phyloP scores from a whole-genome alignment of 2,113 vertebrate genomes.

The Phylloscopus trochiloides region DNA sequence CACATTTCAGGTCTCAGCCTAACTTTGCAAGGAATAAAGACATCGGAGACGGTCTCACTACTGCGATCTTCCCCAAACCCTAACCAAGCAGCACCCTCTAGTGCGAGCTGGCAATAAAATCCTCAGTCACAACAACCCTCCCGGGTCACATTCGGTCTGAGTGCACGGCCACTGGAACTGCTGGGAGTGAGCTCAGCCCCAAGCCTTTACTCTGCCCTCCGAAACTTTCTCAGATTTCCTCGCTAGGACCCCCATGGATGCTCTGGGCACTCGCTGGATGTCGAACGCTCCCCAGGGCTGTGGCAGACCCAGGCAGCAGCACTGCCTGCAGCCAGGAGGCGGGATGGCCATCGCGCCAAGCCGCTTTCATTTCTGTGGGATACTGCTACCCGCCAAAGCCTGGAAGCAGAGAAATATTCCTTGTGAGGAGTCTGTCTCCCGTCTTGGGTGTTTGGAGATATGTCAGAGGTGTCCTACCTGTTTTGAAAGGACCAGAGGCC shows the following conservation, averaged over 20 bases:
- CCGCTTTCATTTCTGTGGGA: background rate
- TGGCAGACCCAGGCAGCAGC: rapidly evolving
- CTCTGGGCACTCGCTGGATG: rapidly evolving
- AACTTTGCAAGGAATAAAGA: background rate
- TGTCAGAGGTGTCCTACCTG: too few species aligned
- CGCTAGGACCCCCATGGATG: background rate
- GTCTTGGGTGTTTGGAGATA: background rate
- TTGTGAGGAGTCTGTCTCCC: background rate
- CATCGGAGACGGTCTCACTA: rapidly evolving
- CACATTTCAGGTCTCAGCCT: background rate
- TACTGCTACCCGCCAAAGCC: background rate
- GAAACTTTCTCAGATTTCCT: background rate
- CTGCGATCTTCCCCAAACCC: background rate
- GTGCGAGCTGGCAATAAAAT: background rate
- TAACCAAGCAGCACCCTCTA: constrained; percentile 41
- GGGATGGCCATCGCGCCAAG: rapidly evolving
- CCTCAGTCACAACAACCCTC: background rate
- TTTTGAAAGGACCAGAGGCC: background rate
- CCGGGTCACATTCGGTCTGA: background rate
- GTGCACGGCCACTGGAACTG: background rate
- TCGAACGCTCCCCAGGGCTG: rapidly evolving
- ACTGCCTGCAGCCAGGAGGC: rapidly evolving
- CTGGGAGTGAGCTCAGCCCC: background rate
- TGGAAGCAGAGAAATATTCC: background rate
- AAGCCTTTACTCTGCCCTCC: background rate